Evolutionary conservation across 2,888 invertebrate genomes (phyloP).

Genomic region (Gerris lacustris): DNA sequence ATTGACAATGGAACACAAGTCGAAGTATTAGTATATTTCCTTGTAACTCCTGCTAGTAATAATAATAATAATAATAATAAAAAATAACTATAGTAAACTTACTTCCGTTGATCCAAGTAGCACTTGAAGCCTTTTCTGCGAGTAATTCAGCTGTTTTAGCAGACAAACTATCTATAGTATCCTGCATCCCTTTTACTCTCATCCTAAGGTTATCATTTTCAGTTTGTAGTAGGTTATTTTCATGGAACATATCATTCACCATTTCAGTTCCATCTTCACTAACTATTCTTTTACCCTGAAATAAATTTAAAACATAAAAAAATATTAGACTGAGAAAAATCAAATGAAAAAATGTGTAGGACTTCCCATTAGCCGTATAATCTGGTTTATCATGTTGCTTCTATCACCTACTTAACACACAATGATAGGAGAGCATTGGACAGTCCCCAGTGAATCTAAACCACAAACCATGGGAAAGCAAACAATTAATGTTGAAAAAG

Average conservation of each 20-base stretch:
- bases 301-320: slow-evolving; percentile 9
- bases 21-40: too few species aligned
- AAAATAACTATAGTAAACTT: not conserved
- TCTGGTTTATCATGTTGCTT: too few species aligned
- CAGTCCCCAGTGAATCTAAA: too few species aligned
- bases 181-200: slow-evolving; percentile 86
- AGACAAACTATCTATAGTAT: slow-evolving; percentile 77
- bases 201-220: slow-evolving; percentile 79
- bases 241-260: slow-evolving; percentile 89
- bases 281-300: slow-evolving; percentile 72
- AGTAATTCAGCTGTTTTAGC: slow-evolving; percentile 68
- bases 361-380: too few species aligned
- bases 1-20: too few species aligned
- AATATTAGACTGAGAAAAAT: slow-evolving; percentile 12
- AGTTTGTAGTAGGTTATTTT: slow-evolving; percentile 80
- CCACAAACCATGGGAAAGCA: too few species aligned
- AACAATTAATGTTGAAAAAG: too few species aligned
- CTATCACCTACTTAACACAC: not conserved
- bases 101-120: slow-evolving; percentile 27
- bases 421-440: not conserved
- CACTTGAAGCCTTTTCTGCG: slow-evolving; percentile 43
- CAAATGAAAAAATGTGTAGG: not conserved
- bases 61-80: slow-evolving; percentile 34
- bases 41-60: not conserved
- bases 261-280: slow-evolving; percentile 75